Base-by-base conservation (phyloP, 2,888 invertebrate species). In the Atethmia centrago region DNA sequence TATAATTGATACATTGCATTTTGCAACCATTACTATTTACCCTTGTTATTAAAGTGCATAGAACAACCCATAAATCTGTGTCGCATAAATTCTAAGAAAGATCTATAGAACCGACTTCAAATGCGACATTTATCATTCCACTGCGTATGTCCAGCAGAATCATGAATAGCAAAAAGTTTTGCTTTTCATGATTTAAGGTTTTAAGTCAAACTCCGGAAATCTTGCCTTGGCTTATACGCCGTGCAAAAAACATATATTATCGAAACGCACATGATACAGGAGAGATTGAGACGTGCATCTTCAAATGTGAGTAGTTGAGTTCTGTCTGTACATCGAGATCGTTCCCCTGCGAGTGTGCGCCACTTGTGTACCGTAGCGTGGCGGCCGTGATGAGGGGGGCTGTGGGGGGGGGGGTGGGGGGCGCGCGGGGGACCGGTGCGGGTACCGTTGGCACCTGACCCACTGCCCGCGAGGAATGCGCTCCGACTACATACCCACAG, bases 361-460 rank as follows among this genome's bases (percentile, higher is more conserved):
- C 76, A 86, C 85, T 86, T 86, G 83, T 67, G 66, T 61, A 76
- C 56, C 71, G 85, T 71, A 78, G 72, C 85, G 80, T 76, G 63
- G n/a, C n/a, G 12, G 36, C 2, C 31, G 63, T n/a, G 77, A 55
- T n/a, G 51, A 16, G 47, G 51, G 58, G 67, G 40, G 56, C 56
- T 58, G 36, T 71, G 73, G 45, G 58, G 62, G 64, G 73, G 58
- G 67, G 40, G 56, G 53, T 58, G 36, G 71, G 73, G 45, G 58
- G 62, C 62, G 73, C 62, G 75, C 71, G 73, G 49, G 53, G 79
- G 77, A 90, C 93, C 93, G 93, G 88, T 93, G 90, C 88, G 87
- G 88, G 90, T 93, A 92, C 94, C 94, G 94, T 93, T 92, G 92
- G 79, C 87, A 77, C 73, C 86, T 91, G 92, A 91, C 91, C 93